A percentile compares a stretch with the other conserved stretches of the same genome.
These are phyloP conservation scores for Desmophyllum pertusum DNA, from an alignment of 92 coral and sea anemone species.

Conservation along the genomic window DNA sequence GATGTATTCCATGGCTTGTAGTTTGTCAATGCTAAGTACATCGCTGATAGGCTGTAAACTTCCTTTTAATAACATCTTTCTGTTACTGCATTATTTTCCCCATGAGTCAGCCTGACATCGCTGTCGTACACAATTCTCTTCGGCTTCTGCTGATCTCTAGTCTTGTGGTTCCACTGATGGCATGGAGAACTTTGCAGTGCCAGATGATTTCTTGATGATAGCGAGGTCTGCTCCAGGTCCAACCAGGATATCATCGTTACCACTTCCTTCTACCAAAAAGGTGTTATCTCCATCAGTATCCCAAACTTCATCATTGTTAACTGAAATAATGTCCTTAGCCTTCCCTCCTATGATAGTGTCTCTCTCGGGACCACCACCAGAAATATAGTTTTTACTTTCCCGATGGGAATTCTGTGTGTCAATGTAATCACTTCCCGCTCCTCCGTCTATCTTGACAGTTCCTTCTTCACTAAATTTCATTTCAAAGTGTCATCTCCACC, in stretches of 20 bases:
- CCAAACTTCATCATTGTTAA: slow-evolving; percentile 19
- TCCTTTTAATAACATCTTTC: background rate
- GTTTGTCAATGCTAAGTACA: slow-evolving; percentile 8
- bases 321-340: slow-evolving; percentile 14
- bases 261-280: slow-evolving; percentile 14
- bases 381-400: background rate
- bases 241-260: slow-evolving; percentile 8
- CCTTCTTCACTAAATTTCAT: background rate
- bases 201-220: slow-evolving; percentile 8
- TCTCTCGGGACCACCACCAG: slow-evolving; percentile 42
- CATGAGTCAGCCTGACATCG: background rate
- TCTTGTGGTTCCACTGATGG: background rate
- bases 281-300: slow-evolving; percentile 19
- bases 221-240: slow-evolving; percentile 32
- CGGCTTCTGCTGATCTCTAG: background rate
- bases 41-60: background rate
- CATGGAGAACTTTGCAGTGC: background rate
- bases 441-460: slow-evolving; percentile 29
- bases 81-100: background rate
- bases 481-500: slow-evolving; percentile 4
- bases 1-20: slow-evolving; percentile 8
- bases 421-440: slow-evolving; percentile 27
- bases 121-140: slow-evolving; percentile 5
- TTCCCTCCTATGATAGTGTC: slow-evolving; percentile 9
- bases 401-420: background rate